Conservation (phyloP, 2,797 vertebrate genomes). For the Sebastes minor region DNA sequence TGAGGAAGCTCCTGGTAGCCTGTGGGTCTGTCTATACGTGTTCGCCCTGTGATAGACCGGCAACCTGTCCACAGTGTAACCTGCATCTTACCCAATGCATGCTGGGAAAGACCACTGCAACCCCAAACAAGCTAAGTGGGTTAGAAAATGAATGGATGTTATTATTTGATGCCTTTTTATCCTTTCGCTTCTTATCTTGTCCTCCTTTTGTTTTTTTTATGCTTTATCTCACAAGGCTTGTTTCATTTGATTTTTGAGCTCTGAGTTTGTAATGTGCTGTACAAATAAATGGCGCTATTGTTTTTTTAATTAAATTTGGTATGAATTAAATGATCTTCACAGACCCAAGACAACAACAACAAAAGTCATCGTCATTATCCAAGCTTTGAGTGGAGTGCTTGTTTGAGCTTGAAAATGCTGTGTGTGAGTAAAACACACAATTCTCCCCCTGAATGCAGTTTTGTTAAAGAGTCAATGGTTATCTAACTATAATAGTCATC, state of each 20-base stretch:
- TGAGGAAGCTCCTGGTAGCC: background rate
- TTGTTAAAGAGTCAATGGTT: conserved; percentile 23
- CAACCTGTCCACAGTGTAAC: background rate
- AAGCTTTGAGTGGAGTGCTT: conserved; percentile 6
- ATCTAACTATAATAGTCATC: conserved; percentile 13
- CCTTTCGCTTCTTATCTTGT: background rate
- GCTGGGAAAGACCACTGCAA: background rate
- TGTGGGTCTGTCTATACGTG: background rate
- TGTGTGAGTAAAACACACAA: conserved; percentile 11
- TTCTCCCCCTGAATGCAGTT: conserved; percentile 14
- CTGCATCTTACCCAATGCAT: background rate
- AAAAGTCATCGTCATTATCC: background rate
- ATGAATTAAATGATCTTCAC: conserved; percentile 4
- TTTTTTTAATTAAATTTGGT: background rate
- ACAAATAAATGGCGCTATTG: background rate
- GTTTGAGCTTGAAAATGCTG: background rate
- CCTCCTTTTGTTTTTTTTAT: background rate
- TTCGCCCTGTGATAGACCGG: background rate
- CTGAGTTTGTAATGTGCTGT: background rate
- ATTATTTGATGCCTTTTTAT: background rate
- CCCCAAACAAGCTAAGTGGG: background rate
- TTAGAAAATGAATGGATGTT: background rate
- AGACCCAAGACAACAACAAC: background rate
- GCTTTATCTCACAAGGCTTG: background rate
- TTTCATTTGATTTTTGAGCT: conserved; percentile 3